phyloP scores from a whole-genome alignment of 2,888 invertebrate genomes.

The Portevinia maculata region DNA sequence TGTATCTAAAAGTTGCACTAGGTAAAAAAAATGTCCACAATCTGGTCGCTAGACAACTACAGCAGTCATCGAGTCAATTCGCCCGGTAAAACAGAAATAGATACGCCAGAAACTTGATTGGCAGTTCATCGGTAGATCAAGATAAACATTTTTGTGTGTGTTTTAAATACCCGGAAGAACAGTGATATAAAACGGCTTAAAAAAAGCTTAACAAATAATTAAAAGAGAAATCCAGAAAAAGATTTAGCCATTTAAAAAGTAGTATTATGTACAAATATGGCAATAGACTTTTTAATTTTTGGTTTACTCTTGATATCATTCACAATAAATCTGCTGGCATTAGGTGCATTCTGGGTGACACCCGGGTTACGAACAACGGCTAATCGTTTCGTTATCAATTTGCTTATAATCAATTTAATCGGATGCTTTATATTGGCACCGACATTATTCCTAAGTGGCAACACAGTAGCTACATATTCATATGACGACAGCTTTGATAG shows the following conservation, averaged over 20 bases:
- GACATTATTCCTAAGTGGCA: conserved; percentile 79
- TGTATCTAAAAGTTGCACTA: conserved; percentile 6
- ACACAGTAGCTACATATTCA: conserved; percentile 29
- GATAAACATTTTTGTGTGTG: conserved; percentile 40
- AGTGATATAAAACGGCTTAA: background rate
- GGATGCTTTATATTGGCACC: conserved; percentile 82
- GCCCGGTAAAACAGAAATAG: conserved; percentile 47
- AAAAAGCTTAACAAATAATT: background rate
- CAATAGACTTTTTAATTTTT: conserved; percentile 83
- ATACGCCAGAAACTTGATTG: conserved; percentile 54
- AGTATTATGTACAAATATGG: conserved; percentile 79
- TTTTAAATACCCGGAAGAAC: conserved; percentile 23
- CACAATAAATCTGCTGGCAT: conserved; percentile 82
- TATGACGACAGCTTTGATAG: conserved; percentile 79
- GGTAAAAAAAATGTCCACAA: conserved; percentile 65
- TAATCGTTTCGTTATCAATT: conserved; percentile 83
- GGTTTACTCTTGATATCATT: conserved; percentile 82
- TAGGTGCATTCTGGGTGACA: conserved; percentile 83
- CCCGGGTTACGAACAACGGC: conserved; percentile 83
- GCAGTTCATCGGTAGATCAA: conserved; percentile 46
- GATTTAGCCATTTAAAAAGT: conserved; percentile 64
- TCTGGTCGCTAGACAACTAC: conserved; percentile 37
- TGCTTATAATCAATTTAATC: conserved; percentile 82
- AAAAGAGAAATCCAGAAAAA: conserved; percentile 34
- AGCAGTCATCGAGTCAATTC: conserved; percentile 28